Evolutionary conservation across 2,113 vertebrate genomes (phyloP).

Genomic region (Ptychochromis oligacanthus): DNA sequence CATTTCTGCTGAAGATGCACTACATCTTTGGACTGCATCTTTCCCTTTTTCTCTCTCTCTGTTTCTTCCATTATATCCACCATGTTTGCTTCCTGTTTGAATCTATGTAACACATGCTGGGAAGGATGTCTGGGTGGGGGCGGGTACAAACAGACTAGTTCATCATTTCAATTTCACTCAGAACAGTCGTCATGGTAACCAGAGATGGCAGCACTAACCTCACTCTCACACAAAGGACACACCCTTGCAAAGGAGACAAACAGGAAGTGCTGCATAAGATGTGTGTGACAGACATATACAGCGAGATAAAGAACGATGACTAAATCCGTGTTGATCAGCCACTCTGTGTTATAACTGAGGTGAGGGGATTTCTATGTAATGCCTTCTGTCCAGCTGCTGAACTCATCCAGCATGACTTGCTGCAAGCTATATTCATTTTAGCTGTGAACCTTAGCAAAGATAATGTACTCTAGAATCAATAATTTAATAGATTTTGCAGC

Average conservation of each 20-base stretch:
- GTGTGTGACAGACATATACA: neutral
- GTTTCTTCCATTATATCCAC: conserved; percentile 32
- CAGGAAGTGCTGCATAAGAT: conserved; percentile 57
- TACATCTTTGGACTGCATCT: conserved; percentile 7
- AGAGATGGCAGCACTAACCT: conserved; percentile 55
- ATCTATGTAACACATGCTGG: conserved; percentile 44
- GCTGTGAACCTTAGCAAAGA: conserved; percentile 15
- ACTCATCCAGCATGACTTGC: conserved; percentile 17
- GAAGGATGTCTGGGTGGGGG: conserved; percentile 58
- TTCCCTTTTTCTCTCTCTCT: conserved; percentile 9
- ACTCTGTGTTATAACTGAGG: neutral
- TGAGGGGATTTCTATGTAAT: neutral
- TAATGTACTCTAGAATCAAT: conserved; percentile 64
- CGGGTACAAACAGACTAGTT: conserved; percentile 61
- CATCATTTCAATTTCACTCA: conserved; percentile 66
- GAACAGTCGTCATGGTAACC: conserved; percentile 76
- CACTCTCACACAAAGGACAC: conserved; percentile 69
- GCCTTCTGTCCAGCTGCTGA: conserved; percentile 9
- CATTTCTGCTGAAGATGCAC: conserved; percentile 32
- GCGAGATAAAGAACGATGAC: neutral
- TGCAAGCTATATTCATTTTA: conserved; percentile 48
- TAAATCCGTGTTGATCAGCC: neutral
- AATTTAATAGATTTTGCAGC: conserved; percentile 58
- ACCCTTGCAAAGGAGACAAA: conserved; percentile 65
- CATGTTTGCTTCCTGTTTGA: conserved; percentile 34